Conservation (phyloP, 64 coral and sea anemone species). For the Pocillopora damicornis region DNA sequence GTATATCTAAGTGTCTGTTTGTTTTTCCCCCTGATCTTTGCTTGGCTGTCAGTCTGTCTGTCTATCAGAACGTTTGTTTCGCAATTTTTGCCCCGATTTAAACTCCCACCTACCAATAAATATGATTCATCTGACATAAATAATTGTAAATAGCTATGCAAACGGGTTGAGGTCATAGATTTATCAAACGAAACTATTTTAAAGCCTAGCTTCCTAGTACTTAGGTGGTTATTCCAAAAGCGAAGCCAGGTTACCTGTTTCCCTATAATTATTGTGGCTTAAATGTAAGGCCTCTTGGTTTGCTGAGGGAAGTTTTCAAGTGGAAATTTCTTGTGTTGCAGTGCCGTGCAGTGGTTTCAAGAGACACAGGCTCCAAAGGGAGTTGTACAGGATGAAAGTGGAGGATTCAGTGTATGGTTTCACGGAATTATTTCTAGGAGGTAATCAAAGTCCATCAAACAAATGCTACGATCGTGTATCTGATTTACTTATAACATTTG, state of each 20-base stretch:
- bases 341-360: constrained; percentile 89
- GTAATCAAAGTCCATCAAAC: not conserved
- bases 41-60: not conserved
- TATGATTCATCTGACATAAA: too few relatives aligned
- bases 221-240: too few relatives aligned
- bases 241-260: not conserved
- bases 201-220: too few relatives aligned
- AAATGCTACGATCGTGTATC: too few relatives aligned
- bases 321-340: not conserved
- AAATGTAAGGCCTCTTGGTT: too few relatives aligned
- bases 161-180: too few relatives aligned
- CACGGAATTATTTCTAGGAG: constrained; percentile 82
- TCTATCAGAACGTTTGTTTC: not conserved
- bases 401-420: constrained; percentile 82
- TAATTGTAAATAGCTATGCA: too few relatives aligned
- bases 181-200: too few relatives aligned
- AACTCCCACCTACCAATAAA: too few relatives aligned
- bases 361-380: constrained; percentile 77
- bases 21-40: not conserved
- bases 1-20: not conserved
- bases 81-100: not conserved
- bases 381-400: constrained; percentile 62
- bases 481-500: too few relatives aligned
- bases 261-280: not conserved
- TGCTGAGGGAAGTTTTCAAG: not conserved